Evolutionary conservation across 2,888 invertebrate genomes (phyloP), one percentile per base, ranked within the genome.

Genomic region (Erebia ligea): DNA sequence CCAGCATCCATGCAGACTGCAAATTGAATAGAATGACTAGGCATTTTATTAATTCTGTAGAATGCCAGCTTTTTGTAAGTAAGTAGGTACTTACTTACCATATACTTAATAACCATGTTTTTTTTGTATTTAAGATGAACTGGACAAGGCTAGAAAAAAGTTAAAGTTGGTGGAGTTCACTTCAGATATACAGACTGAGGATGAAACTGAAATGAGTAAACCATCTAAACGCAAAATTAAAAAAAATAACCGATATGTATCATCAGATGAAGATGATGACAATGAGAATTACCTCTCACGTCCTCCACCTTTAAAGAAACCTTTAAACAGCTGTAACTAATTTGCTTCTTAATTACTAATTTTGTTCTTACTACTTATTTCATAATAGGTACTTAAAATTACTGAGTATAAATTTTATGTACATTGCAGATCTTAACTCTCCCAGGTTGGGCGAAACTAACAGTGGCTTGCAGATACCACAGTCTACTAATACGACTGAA

Each of bases 1-100:
- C 52, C 52, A 52, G 52, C 52, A 52, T 52, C 17, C 17, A 52
- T 52, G 52, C 52, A 52, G 52, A 52, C 52, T 52, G 52, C 52
- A 52, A 52, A 52, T 52, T 52, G 9, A 52, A 52, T 52, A 52
- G 52, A 17, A 17, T 52, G 52, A 52, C 52, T 52, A 9, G 52
- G 52, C 17, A 52, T 52, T 52, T 52, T 52, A 52, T 52, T 52
- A 52, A 52, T 52, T 52, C 52, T 52, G 52, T 52, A 52, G 17
- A 52, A 52, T 17, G 52, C 52, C 52, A 17, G 17, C 52, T 52
- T 52, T 52, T 52, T n/a, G n/a, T n/a, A n/a, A n/a, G n/a, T n/a
- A n/a, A n/a, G n/a, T n/a, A n/a, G n/a, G n/a, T n/a, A n/a, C n/a
- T n/a, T n/a, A n/a, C n/a, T n/a, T n/a, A n/a, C n/a, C n/a, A n/a